These are phyloP conservation scores for Aix galericulata DNA, from an alignment of 2,113 vertebrate species.

Conservation along the genomic window DNA sequence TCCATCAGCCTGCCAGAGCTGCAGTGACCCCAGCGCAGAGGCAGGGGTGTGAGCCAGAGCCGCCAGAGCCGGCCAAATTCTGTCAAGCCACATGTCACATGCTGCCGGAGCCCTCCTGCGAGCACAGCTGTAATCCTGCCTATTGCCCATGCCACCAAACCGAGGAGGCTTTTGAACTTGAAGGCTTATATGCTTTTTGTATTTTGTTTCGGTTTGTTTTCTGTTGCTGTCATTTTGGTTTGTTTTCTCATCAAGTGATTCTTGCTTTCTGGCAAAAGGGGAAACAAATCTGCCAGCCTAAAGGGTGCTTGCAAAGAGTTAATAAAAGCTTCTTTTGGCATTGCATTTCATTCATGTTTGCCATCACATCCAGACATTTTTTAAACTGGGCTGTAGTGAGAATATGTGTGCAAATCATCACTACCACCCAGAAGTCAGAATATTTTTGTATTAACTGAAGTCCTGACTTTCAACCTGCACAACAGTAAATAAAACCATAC, in stretches of 20 bases:
- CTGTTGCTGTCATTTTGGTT: neutral
- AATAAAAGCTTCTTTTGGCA: neutral
- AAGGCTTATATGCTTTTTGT: neutral
- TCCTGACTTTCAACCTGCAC: neutral
- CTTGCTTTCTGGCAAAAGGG: neutral
- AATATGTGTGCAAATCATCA: neutral
- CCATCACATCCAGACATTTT: neutral
- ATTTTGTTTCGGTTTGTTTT: neutral
- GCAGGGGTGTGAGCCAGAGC: slow-evolving; percentile 29
- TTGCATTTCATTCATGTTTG: neutral
- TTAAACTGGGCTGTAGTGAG: neutral
- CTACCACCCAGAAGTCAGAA: neutral
- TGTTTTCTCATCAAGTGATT: neutral
- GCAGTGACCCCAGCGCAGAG: neutral
- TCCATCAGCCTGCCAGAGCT: neutral
- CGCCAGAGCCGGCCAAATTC: slow-evolving; percentile 46
- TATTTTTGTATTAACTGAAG: neutral
- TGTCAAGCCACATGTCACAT: slow-evolving; percentile 16
- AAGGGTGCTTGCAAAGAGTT: neutral
- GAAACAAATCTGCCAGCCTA: neutral
- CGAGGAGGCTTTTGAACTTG: neutral
- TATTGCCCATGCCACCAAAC: accelerated
- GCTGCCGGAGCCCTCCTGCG: slow-evolving; percentile 12
- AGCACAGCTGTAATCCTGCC: neutral
- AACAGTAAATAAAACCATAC: neutral